These are phyloP conservation scores for Leptodactylus fuscus DNA, from an alignment of 2,113 vertebrate species.

Conservation along the genomic window DNA sequence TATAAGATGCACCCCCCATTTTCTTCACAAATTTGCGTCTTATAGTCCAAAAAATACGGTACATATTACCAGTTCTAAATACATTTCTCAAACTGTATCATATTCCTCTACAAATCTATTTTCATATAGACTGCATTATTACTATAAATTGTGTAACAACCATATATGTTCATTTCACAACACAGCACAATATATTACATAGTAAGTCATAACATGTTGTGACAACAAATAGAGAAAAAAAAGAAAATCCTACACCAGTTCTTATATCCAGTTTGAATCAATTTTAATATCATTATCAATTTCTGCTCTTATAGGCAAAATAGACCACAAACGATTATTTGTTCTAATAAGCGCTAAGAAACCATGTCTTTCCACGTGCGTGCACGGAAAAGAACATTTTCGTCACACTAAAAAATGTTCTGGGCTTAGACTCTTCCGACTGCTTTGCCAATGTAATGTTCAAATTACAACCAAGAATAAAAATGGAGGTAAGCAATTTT, in stretches of 20 bases:
- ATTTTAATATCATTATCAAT: slow-evolving; percentile 34
- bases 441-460: slow-evolving; percentile 39
- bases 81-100: too few relatives aligned
- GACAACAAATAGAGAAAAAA: not conserved
- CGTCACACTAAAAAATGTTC: slow-evolving; percentile 35
- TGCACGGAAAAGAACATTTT: slow-evolving; percentile 43
- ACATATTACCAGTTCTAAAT: too few relatives aligned
- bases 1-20: too few relatives aligned
- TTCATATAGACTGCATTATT: too few relatives aligned
- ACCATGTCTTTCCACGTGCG: slow-evolving; percentile 31
- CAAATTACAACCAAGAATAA: slow-evolving; percentile 40
- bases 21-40: too few relatives aligned
- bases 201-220: too few relatives aligned
- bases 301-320: slow-evolving; percentile 47
- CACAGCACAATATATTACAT: too few relatives aligned
- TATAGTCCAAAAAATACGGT: too few relatives aligned
- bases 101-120: too few relatives aligned
- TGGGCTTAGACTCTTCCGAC: slow-evolving; percentile 17
- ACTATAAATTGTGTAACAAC: too few relatives aligned
- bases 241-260: not conserved
- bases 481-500: slow-evolving; percentile 27
- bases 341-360: slow-evolving; percentile 26
- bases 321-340: slow-evolving; percentile 49
- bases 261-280: not conserved
- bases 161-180: too few relatives aligned